Base-by-base conservation (phyloP, 2,888 invertebrate genomes). In the Odontocerum albicorne region DNA sequence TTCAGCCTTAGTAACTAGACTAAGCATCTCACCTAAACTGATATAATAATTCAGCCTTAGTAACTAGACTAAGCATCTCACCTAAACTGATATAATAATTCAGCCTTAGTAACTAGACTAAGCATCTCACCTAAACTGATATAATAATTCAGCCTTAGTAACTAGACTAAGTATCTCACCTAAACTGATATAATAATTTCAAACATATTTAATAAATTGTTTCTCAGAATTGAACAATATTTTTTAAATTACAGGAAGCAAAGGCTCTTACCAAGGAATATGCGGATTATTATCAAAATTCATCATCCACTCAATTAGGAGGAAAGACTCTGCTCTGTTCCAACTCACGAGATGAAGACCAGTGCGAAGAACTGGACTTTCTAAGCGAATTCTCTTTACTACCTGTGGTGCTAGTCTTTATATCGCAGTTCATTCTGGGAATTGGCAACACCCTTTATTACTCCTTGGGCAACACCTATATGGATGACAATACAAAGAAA, bases 401-500 rank as follows among this genome's bases (percentile, higher is more conserved):
- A 16, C 84, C 85, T 0, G 68, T 84, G 33, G 66, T 84, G 4
- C 68, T 86, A 31, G 80, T 87, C 55, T 83, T 86, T 64, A 64
- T 85, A 35, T 86, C 86, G 0, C 85, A 86, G 67, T 84, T 86
- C 65, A 79, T 87, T 38, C 78, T 85, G 40, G 86, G 86, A 10
- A 80, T 86, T 52, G 86, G 86, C 10, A 83, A 84, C 56, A 82
- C 85, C 1, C 66, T 86, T 21, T 85, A 84, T 66, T 85, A 81
- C 65, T 80, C 83, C 1, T 69, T 87, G 35, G 86, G 86, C 1
- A 82, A 85, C 65, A 81, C 86, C 0, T 87, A 86, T 65, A 67
- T 86, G 62, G 87, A 87, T 65, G 87, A 87, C 63, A 86, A 85
- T 62, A 80, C 84, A 0, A 81, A 83, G 64, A 83, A 85, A 64